Evolutionary conservation across 2,113 vertebrate genomes (phyloP), one percentile per base, ranked within the genome.

Genomic region (Actenoides lindsayi): DNA sequence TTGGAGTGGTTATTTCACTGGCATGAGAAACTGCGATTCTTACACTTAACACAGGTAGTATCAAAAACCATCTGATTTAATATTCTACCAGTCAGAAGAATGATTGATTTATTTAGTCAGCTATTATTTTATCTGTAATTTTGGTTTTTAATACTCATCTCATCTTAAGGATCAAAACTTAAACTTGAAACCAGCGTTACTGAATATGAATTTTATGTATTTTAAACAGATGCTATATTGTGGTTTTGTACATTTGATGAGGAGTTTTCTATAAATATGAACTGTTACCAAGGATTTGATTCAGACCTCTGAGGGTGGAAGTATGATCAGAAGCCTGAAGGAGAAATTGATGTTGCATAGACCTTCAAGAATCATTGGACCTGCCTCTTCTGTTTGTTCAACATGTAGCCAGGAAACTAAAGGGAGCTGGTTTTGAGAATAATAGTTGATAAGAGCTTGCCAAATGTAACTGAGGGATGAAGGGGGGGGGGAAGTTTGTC

Each of bases 291-390:
- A 15, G 69, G 28, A 16, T 62, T 74, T 82, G 23, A 46, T 74
- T 81, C 54, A 78, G 90, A 54, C 18, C 25, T n/a, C 50, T 76
- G 20, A 71, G 79, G 9, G 23, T 46, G 13, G 46, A 41, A 50
- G 62, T 39, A 57, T 50, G 31, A 39, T 88, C 37, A 73, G 60
- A 94, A 94, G n/a, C 30, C 89, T 64, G 59, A 73, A 92, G 75
- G 60, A 77, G 37, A 90, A 90, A 51, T 54, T 87, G 46, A 28
- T 90, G 59, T 48, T 76, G 30, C 35, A 2, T 57, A 57, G 75
- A 68, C 57, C 69, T 86, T 54, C 27, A 48, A 1, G 77, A 71
- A 41, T 57, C 44, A 19, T 53, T 88, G 60, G 59, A 62, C 18
- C 48, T 67, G 28, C 11, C 53, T 94, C 19, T 83, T 90, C 42